These are phyloP conservation scores for Macroramphosus scolopax DNA, from an alignment of 2,797 vertebrate genomes.

Conservation along the genomic window DNA sequence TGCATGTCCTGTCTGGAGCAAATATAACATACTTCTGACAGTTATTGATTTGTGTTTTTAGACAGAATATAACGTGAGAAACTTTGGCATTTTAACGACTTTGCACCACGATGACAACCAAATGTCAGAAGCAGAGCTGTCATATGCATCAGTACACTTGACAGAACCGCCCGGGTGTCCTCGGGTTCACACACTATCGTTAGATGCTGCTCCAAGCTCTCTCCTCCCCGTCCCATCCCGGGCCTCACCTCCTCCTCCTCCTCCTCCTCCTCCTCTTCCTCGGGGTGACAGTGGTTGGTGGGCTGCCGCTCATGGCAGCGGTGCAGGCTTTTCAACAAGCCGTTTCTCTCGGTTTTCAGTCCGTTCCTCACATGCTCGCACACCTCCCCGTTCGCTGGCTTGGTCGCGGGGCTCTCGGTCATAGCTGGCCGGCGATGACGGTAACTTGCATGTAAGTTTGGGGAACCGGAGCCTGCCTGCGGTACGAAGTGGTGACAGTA, in stretches of 20 bases:
- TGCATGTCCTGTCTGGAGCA: too few relatives aligned
- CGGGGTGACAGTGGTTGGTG: conserved; percentile 35
- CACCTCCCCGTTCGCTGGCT: conserved; percentile 57
- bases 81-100: too few relatives aligned
- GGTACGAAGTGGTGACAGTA: conserved; percentile 58
- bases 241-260: conserved; percentile 71
- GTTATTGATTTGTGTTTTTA: too few relatives aligned
- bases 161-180: too few relatives aligned
- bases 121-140: too few relatives aligned
- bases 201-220: conserved; percentile 17
- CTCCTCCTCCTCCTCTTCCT: conserved; percentile 53
- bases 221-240: conserved; percentile 42
- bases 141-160: too few relatives aligned
- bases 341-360: conserved; percentile 65
- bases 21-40: too few relatives aligned
- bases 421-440: conserved; percentile 58
- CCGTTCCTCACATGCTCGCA: conserved; percentile 67
- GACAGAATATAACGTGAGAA: too few relatives aligned
- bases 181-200: too few relatives aligned
- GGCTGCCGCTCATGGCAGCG: conserved; percentile 44
- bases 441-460: conserved; percentile 57
- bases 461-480: conserved; percentile 27
- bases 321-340: conserved; percentile 56
- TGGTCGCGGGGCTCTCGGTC: conserved; percentile 70
- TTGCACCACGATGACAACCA: too few relatives aligned